Evolutionary conservation across 2,113 vertebrate species (phyloP).

Genomic region (Anthoscopus minutus): DNA sequence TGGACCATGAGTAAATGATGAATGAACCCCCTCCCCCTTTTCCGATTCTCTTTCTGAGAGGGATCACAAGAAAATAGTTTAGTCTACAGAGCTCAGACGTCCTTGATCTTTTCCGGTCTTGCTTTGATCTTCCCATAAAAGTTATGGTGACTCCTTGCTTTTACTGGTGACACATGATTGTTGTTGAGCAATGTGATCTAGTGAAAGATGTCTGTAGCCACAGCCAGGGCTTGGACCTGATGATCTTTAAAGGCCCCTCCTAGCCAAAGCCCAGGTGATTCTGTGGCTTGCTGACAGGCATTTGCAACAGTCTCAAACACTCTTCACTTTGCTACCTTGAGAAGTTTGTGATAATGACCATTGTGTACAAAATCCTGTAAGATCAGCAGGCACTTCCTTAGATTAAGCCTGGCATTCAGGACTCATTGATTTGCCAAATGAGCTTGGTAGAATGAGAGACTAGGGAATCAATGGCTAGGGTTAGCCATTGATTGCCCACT

Average conservation of each 20-base stretch:
- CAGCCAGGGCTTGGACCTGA: rapidly evolving
- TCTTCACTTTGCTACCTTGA: not conserved
- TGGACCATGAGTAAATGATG: not conserved
- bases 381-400: not conserved
- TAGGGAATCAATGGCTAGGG: not conserved
- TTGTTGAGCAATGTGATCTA: not conserved
- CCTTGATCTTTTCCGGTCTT: not conserved
- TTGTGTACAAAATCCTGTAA: not conserved
- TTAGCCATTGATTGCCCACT: not conserved
- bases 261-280: not conserved
- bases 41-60: not conserved
- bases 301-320: rapidly evolving
- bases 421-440: not conserved
- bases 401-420: not conserved
- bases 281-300: not conserved
- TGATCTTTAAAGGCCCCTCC: not conserved
- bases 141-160: not conserved
- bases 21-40: not conserved
- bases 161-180: not conserved
- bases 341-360: not conserved
- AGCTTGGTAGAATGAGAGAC: not conserved
- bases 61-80: not conserved
- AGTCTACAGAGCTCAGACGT: conserved; percentile 8
- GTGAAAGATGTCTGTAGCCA: not conserved
- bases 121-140: not conserved